Percentiles rank a stretch among this genome's conserved stretches.
Conservation (phyloP, 2,888 invertebrate species). For the Capitulum mitella region DNA sequence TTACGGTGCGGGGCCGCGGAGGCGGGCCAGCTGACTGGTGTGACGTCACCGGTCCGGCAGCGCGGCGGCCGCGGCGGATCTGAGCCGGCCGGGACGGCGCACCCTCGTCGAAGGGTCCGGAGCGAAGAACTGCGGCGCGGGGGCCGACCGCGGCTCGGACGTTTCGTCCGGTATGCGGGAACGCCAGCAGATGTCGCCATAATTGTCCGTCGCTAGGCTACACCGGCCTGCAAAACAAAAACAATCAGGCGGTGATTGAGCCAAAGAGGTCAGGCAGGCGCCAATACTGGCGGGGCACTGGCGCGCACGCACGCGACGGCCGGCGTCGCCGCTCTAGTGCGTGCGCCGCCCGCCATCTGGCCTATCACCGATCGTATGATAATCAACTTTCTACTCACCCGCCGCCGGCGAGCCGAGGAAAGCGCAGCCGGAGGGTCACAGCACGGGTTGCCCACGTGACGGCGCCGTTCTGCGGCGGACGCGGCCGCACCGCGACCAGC, state of each 20-base stretch:
- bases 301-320: not conserved
- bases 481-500: not conserved
- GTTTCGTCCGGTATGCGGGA: not conserved
- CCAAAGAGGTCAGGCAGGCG: not conserved
- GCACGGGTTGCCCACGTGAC: too few species aligned
- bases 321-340: not conserved
- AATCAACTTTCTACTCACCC: conserved; percentile 21
- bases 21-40: not conserved
- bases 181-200: not conserved
- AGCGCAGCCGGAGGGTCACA: too few species aligned
- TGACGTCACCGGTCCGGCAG: not conserved
- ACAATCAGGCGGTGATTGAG: not conserved
- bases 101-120: too few species aligned
- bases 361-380: conserved; percentile 14
- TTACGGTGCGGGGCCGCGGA: not conserved
- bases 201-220: conserved; percentile 9
- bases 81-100: too few species aligned
- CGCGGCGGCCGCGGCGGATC: not conserved
- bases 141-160: not conserved
- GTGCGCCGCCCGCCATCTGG: not conserved
- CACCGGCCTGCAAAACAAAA: not conserved
- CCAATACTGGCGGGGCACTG: not conserved
- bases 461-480: not conserved
- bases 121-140: too few species aligned
- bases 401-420: not conserved